phyloP scores from a whole-genome alignment of 2,888 invertebrate genomes.

The Hemaris fuciformis region DNA sequence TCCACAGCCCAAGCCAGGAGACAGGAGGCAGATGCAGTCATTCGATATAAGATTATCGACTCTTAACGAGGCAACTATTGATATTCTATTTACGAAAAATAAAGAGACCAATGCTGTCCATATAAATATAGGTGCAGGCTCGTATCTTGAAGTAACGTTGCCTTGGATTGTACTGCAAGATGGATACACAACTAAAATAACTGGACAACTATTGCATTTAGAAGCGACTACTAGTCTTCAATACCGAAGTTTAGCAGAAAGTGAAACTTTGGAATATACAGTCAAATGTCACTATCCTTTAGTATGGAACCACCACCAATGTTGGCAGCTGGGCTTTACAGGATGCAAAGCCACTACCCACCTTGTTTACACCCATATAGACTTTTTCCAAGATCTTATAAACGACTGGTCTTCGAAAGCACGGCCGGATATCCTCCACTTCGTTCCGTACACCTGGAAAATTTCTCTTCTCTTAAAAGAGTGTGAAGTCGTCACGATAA shows the following conservation, averaged over 20 bases:
- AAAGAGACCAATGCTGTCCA: slow-evolving; percentile 98
- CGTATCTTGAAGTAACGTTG: slow-evolving; percentile 97
- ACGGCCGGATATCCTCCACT: slow-evolving; percentile 94
- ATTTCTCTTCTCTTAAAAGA: slow-evolving; percentile 95
- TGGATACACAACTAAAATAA: slow-evolving; percentile 94
- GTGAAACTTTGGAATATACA: slow-evolving; percentile 96
- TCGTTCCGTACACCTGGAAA: slow-evolving; percentile 98
- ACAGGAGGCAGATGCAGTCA: slow-evolving; percentile 92
- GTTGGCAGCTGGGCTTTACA: slow-evolving; percentile 95
- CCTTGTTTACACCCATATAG: slow-evolving; percentile 96
- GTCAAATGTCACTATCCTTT: slow-evolving; percentile 94
- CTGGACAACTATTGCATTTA: slow-evolving; percentile 95
- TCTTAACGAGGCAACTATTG: slow-evolving; percentile 95
- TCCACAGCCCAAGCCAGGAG: slow-evolving; percentile 91
- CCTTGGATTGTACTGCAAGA: slow-evolving; percentile 95
- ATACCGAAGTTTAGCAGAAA: slow-evolving; percentile 95
- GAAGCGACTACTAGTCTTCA: slow-evolving; percentile 98
- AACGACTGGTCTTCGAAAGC: slow-evolving; percentile 98
- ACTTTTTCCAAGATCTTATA: slow-evolving; percentile 97
- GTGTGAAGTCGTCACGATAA: slow-evolving; percentile 95
- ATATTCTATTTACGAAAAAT: slow-evolving; percentile 96
- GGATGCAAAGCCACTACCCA: slow-evolving; percentile 97
- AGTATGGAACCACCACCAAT: slow-evolving; percentile 97
- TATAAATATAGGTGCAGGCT: slow-evolving; percentile 96
- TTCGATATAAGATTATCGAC: slow-evolving; percentile 96